Base-by-base conservation (phyloP, 1,140 invertebrate genomes). In the Asobara japonica region DNA sequence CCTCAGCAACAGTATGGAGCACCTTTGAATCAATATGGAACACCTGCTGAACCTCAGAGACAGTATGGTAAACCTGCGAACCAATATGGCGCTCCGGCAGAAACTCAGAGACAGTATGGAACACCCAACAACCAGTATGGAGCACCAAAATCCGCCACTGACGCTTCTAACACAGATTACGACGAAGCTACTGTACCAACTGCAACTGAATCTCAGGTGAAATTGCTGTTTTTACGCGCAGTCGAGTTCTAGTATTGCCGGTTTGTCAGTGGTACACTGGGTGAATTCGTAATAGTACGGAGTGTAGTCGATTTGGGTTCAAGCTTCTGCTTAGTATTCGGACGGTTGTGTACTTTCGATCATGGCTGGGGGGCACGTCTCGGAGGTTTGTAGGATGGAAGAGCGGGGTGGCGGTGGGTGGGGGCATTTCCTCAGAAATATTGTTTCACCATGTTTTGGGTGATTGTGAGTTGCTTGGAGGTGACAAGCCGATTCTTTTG, bases 261-360 rank as follows among this genome's bases (percentile, higher is more conserved):
- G 22, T 67, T 38, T 60, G 16, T 60, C 67, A 31, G 33, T 64
- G 25, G 25, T 20, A 45, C 69, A 33, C 38, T 60, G 62, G 70
- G 74, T 75, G 81, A 82, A 83, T 82, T 82, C 82, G 6, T 77
- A 83, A 16, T 3, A 31, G 13, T 27, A 20, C 29, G 56, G 69
- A 72, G 69, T 69, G 65, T 72, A 41, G 36, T 27, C 64, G 64
- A 71, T 67, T 70, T 60, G 61, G 67, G 45, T n/a, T 36, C 62
- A 38, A 65, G 60, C 65, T 79, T 75, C 72, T 74, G 72, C 73
- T 86, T 84, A 75, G 78, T 84, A 86, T 86, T 85, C 83, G 69
- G 68, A 67, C 64, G 79, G 61, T 71, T 65, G 78, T 77, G 77
- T 72, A 83, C 82, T 85, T 86, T 86, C 84, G 81, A 86, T 85